Conservation (phyloP, 2,113 vertebrate species). For the Eptatretus burgeri region DNA sequence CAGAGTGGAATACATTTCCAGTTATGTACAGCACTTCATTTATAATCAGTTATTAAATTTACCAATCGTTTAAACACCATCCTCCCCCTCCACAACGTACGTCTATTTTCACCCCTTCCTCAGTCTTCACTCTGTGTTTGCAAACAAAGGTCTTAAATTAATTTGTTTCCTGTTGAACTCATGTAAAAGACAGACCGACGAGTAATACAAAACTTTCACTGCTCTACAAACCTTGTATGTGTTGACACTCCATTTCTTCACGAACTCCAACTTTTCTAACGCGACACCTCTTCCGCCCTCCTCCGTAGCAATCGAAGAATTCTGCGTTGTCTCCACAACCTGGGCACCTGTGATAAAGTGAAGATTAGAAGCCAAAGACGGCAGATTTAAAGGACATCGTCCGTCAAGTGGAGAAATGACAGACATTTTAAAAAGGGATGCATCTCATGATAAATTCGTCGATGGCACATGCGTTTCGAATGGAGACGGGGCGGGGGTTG, state of each 20-base stretch:
- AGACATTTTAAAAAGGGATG: background rate
- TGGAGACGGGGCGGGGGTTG: no score
- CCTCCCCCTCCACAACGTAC: no score
- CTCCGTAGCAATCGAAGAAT: slow-evolving; percentile 21
- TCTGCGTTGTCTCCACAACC: slow-evolving; percentile 33
- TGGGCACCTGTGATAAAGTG: slow-evolving; percentile 25
- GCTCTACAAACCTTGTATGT: slow-evolving; percentile 45
- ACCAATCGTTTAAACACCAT: background rate
- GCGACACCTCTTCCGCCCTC: slow-evolving; percentile 46
- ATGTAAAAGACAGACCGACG: background rate
- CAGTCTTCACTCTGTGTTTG: no score
- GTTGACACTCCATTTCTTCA: slow-evolving; percentile 89
- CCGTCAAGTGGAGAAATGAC: background rate
- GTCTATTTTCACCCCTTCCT: no score
- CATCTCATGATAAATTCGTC: background rate
- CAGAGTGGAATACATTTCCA: no score
- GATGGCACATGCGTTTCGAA: background rate
- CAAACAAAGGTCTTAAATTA: no score
- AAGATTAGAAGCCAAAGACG: slow-evolving; percentile 5
- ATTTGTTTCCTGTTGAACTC: no score
- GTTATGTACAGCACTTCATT: no score
- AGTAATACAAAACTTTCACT: background rate
- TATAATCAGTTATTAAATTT: no score
- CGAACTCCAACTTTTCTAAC: slow-evolving; percentile 59
- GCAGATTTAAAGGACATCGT: background rate